phyloP scores from a whole-genome alignment of 2,888 invertebrate species.

The Cantharis flavilabris region DNA sequence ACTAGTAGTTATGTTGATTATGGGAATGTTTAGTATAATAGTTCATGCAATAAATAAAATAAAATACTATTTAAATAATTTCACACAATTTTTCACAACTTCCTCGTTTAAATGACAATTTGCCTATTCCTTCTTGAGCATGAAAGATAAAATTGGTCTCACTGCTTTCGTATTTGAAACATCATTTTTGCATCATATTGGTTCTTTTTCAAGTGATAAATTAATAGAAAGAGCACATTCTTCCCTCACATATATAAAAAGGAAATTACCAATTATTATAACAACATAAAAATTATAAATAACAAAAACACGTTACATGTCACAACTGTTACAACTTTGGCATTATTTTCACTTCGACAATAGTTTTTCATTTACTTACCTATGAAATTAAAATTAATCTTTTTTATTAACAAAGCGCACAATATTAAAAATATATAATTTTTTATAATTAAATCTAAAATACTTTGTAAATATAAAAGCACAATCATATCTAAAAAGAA shows the following conservation, averaged over 20 bases:
- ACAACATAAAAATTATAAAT: slow-evolving; percentile 4
- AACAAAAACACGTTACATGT: slow-evolving; percentile 7
- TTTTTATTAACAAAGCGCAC: neutral
- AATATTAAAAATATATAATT: neutral
- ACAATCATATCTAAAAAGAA: neutral
- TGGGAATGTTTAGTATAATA: neutral
- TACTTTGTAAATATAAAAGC: neutral
- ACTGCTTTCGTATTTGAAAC: neutral
- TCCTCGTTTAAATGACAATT: neutral
- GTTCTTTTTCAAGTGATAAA: neutral
- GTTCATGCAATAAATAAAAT: neutral
- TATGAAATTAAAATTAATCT: neutral
- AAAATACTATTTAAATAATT: neutral
- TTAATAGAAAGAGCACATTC: neutral
- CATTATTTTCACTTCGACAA: slow-evolving; percentile 15
- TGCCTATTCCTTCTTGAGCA: neutral
- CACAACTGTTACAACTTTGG: slow-evolving; percentile 22
- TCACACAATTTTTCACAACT: neutral
- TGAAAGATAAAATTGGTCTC: neutral
- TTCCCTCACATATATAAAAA: neutral
- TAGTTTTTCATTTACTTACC: slow-evolving; percentile 1
- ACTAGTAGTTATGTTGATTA: neutral
- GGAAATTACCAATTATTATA: neutral
- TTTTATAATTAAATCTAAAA: slow-evolving; percentile 1
- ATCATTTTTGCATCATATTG: neutral